Evolutionary conservation across 2,797 vertebrate genomes (phyloP), one percentile per base, ranked within the genome.

Genomic region (Peromyscus attwateri): DNA sequence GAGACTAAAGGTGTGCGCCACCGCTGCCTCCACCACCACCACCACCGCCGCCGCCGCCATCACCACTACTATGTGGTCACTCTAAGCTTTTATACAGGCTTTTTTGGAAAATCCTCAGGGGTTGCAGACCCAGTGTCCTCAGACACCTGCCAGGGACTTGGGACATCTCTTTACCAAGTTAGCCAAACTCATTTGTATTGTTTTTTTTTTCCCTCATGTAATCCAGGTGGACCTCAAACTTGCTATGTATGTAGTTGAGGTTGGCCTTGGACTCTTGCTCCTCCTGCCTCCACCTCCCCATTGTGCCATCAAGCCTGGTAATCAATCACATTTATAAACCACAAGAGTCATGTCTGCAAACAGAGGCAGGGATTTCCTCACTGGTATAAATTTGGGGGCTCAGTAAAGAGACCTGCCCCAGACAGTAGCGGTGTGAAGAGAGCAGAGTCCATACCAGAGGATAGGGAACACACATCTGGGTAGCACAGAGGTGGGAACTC

Each of bases 341-440:
- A 9, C 13, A 1, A 49, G 68, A 46, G 25, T 8, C 40, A 62
- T 0, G 0, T 0, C 31, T 60, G 55, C 62, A 82, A 83, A 13
- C 1, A 0, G 0, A n/a, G 60, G 81, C 37, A 34, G 66, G 0
- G 0, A 6, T 21, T 29, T 76, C 76, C 46, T 37, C 46, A 21
- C 34, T 19, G 52, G 68, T 73, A 43, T 71, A 64, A 75, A 34
- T 29, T 0, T 34, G 68, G 8, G 21, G 57, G 37, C 34, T 79
- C 3, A 5, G 90, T 46, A 43, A 40, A 60, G 92, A 7, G 9
- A 21, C 21, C 66, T 23, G 13, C 19, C 7, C 55, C 1, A 46
- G 25, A 29, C 25, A 1, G 14, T 21, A 83, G 82, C 40, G 13
- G 66, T 9, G 7, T 40, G 37, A 95, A 40, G 52, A 49, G 27